These are phyloP conservation scores for Penelope pileata DNA, from an alignment of 2,113 vertebrate species.

Conservation along the genomic window DNA sequence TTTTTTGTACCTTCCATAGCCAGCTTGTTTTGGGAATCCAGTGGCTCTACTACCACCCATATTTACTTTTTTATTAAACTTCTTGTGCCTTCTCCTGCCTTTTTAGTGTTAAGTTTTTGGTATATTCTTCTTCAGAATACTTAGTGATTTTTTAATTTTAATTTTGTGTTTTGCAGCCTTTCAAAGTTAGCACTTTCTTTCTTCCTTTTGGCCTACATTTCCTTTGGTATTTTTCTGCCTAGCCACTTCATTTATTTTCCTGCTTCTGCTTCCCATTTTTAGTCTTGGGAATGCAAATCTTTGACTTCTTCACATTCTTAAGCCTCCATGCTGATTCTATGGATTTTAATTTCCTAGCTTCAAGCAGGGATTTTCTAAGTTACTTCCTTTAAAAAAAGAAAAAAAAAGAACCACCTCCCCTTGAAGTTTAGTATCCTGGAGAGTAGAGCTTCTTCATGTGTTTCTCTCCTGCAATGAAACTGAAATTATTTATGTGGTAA, in stretches of 20 bases:
- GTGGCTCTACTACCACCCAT: background rate
- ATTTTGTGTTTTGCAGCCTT: background rate
- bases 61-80: background rate
- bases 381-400: conserved; percentile 65
- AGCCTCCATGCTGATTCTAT: conserved; percentile 65
- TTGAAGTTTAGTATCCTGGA: conserved; percentile 59
- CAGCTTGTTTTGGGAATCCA: background rate
- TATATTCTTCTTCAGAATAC: background rate
- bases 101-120: background rate
- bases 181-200: background rate
- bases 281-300: conserved; percentile 46
- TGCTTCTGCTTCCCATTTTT: background rate
- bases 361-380: conserved; percentile 70
- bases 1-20: background rate
- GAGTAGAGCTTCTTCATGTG: conserved; percentile 34
- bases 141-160: background rate
- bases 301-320: conserved; percentile 45
- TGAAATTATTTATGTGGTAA: conserved; percentile 52
- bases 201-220: background rate
- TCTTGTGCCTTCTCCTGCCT: background rate
- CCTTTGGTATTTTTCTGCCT: background rate
- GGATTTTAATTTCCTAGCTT: conserved; percentile 72
- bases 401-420: background rate
- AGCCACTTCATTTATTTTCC: conserved; percentile 12
- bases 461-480: conserved; percentile 35